A percentile compares a stretch with the other conserved stretches of the same genome.
Conservation (phyloP, 1,140 invertebrate species). For the Mylabris phalerata region DNA sequence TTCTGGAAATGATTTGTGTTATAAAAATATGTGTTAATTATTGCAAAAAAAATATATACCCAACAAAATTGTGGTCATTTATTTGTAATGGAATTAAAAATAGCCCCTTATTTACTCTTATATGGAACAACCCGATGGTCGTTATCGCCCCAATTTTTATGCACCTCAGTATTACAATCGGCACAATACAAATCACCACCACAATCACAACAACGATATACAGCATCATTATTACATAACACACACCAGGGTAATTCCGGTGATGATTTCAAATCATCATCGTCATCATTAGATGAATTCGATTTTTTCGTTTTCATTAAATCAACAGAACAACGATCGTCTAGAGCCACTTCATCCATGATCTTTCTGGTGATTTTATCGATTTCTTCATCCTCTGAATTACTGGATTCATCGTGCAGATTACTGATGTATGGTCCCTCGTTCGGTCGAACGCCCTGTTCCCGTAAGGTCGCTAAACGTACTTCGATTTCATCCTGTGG, state of each 20-base stretch:
- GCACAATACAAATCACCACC: slow-evolving; percentile 64
- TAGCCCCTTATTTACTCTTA: slow-evolving; percentile 16
- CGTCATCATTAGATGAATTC: not conserved
- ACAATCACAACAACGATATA: slow-evolving; percentile 59
- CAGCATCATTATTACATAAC: slow-evolving; percentile 70
- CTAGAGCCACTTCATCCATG: slow-evolving; percentile 37
- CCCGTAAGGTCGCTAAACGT: slow-evolving; percentile 40
- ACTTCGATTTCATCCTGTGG: slow-evolving; percentile 48
- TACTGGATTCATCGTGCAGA: slow-evolving; percentile 39
- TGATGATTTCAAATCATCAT: slow-evolving; percentile 8
- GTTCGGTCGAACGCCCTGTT: slow-evolving; percentile 35
- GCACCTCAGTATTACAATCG: slow-evolving; percentile 54
- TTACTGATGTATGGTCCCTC: slow-evolving; percentile 33
- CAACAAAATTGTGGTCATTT: no score
- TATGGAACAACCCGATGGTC: slow-evolving; percentile 36
- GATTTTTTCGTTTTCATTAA: slow-evolving; percentile 2
- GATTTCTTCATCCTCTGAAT: slow-evolving; percentile 40
- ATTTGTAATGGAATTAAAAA: not conserved
- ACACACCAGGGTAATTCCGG: slow-evolving; percentile 67
- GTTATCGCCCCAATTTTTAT: slow-evolving; percentile 40
- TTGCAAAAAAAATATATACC: slow-evolving; percentile 1
- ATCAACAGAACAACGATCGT: slow-evolving; percentile 27
- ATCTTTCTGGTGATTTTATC: slow-evolving; percentile 42
- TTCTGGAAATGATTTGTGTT: not conserved
- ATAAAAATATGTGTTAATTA: slow-evolving; percentile 10